Percentiles rank a stretch among this genome's conserved stretches.
These are phyloP conservation scores for Drosophila mimica DNA, from an alignment of 2,888 invertebrate species.

Conservation along the genomic window DNA sequence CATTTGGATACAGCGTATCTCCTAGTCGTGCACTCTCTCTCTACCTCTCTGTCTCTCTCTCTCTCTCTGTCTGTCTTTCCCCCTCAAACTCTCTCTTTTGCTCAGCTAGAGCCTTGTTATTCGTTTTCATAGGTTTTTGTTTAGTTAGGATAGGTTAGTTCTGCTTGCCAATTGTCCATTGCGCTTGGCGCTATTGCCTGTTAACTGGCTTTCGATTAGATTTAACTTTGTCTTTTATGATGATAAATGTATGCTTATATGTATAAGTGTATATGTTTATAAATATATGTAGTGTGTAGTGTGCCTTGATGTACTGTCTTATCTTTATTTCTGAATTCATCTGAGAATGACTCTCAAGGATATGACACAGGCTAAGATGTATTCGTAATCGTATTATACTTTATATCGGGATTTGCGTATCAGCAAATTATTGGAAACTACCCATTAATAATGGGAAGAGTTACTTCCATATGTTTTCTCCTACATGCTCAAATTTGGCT, in stretches of 20 bases:
- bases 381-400: not conserved
- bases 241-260: not conserved
- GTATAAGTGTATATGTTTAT: not conserved
- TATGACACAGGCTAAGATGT: not conserved
- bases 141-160: conserved; percentile 67
- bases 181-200: conserved; percentile 5
- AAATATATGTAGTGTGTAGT: not conserved
- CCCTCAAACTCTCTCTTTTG: not conserved
- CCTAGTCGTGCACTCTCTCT: not conserved
- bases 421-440: not conserved
- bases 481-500: not conserved
- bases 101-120: not conserved
- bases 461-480: not conserved
- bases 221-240: conserved; percentile 29
- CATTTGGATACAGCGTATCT: conserved; percentile 1
- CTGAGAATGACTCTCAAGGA: not conserved
- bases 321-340: not conserved
- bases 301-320: not conserved
- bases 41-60: too few species aligned
- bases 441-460: not conserved
- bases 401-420: not conserved
- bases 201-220: conserved; percentile 48
- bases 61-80: too few species aligned
- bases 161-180: conserved; percentile 5
- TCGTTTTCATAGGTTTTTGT: conserved; percentile 6